Conservation (phyloP, 2,888 invertebrate species). For the Drosophila tripunctata region DNA sequence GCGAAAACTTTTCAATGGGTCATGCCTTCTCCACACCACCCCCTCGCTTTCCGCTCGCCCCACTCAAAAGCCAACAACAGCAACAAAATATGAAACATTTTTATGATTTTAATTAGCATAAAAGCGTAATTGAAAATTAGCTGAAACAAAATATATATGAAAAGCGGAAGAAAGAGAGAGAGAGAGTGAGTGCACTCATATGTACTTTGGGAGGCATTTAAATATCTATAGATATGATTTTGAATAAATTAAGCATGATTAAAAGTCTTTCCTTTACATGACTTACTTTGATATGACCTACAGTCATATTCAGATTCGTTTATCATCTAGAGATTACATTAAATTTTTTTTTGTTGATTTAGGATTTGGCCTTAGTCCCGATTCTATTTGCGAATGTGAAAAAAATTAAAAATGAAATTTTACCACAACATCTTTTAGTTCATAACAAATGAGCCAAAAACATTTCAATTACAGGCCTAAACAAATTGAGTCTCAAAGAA, state of each 20-base stretch:
- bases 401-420: background rate
- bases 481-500: background rate
- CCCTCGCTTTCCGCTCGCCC: background rate
- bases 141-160: constrained; percentile 51
- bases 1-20: constrained; percentile 31
- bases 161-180: no score
- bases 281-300: background rate
- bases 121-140: constrained; percentile 76
- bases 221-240: background rate
- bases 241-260: background rate
- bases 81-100: constrained; percentile 37
- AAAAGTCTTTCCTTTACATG: background rate
- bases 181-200: constrained; percentile 3
- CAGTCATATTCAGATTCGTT: constrained; percentile 1
- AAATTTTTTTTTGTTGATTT: constrained; percentile 28
- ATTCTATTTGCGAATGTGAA: background rate
- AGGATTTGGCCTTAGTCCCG: constrained; percentile 15
- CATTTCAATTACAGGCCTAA: background rate
- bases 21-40: background rate
- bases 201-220: background rate
- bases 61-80: constrained; percentile 34
- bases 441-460: no score
- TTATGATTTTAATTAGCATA: constrained; percentile 73
- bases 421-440: background rate
- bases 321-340: background rate